phyloP scores from a whole-genome alignment of 2,888 invertebrate genomes.

The Sphaeridia pumilis region DNA sequence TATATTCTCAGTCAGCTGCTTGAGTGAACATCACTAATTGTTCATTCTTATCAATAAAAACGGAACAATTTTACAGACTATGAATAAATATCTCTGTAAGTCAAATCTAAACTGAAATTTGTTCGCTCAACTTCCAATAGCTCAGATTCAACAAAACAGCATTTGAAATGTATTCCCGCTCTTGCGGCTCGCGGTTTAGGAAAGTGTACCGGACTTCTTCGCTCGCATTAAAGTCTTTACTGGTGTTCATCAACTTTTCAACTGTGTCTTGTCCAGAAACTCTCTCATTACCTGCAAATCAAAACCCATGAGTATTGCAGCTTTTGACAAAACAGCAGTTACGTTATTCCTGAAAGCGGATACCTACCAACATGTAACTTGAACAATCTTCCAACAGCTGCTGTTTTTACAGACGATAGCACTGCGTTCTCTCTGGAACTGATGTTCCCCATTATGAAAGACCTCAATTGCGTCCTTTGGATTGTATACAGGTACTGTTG shows the following conservation, averaged over 20 bases:
- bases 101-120: too few relatives aligned
- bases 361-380: constrained; percentile 27
- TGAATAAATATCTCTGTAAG: too few relatives aligned
- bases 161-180: constrained; percentile 23
- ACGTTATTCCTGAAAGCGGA: background rate
- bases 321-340: background rate
- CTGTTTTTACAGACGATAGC: constrained; percentile 22
- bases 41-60: background rate
- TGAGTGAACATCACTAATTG: background rate
- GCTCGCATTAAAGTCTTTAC: constrained; percentile 3
- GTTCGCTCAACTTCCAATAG: constrained; percentile 29
- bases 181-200: constrained; percentile 6
- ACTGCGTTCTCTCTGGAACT: constrained; percentile 12
- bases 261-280: constrained; percentile 29
- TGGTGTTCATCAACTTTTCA: constrained; percentile 18
- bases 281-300: constrained; percentile 22
- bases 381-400: constrained; percentile 24
- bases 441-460: constrained; percentile 24
- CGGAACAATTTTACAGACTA: too few relatives aligned
- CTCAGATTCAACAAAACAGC: constrained; percentile 27
- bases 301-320: background rate
- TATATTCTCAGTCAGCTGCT: background rate
- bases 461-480: constrained; percentile 20
- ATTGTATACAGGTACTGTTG: constrained; percentile 19
- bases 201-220: constrained; percentile 11